Evolutionary conservation across 2,797 vertebrate species (phyloP).

Genomic region (Meriones psammophilus): DNA sequence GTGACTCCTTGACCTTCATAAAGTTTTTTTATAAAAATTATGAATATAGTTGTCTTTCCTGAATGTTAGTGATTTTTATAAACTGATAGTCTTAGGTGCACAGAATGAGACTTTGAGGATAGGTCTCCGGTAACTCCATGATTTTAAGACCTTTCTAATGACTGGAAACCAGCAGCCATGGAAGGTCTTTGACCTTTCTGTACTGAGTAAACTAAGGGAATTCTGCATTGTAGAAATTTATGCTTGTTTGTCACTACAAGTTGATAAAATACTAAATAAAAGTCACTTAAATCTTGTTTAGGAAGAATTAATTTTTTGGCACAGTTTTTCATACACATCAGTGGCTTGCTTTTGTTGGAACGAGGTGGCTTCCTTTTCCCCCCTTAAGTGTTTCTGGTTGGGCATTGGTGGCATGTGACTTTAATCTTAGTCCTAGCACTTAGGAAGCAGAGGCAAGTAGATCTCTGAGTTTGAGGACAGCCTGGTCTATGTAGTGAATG

Average conservation of each 20-base stretch:
- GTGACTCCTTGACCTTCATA: slow-evolving; percentile 55
- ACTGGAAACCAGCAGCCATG: background rate
- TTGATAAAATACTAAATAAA: slow-evolving; percentile 53
- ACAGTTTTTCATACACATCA: slow-evolving; percentile 45
- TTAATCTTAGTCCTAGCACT: background rate
- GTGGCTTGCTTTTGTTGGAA: slow-evolving; percentile 21
- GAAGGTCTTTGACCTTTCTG: background rate
- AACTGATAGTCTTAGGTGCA: background rate
- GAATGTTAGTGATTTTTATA: background rate
- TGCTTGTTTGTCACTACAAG: slow-evolving; percentile 15
- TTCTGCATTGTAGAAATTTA: background rate
- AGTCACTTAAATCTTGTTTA: slow-evolving; percentile 26
- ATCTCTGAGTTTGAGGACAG: background rate
- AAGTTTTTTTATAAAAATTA: slow-evolving; percentile 52
- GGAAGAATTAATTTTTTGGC: slow-evolving; percentile 1
- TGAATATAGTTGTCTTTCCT: slow-evolving; percentile 26
- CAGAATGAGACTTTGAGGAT: background rate
- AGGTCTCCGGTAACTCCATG: background rate
- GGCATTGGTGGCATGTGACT: background rate
- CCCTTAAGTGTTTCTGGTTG: background rate
- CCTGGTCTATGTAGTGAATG: background rate
- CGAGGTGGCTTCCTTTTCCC: background rate
- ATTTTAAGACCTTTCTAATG: slow-evolving; percentile 48
- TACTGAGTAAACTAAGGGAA: background rate
- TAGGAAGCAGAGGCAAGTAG: background rate